Evolutionary conservation across 2,888 invertebrate species (phyloP).

Genomic region (Nephrotoma flavescens): DNA sequence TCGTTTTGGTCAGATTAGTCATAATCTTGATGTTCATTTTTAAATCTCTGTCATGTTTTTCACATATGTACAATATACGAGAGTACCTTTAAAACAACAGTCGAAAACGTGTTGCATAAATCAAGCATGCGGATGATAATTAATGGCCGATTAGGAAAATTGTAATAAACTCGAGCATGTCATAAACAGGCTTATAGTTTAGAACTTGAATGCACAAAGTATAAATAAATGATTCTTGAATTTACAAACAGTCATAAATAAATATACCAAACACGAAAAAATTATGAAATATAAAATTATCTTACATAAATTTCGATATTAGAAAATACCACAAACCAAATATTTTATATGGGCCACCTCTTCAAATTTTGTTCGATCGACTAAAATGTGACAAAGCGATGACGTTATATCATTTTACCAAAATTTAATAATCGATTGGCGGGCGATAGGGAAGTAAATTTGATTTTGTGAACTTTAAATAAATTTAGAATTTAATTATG

Average conservation of each 20-base stretch:
- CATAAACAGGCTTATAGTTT: not conserved
- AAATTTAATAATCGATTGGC: not conserved
- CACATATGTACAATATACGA: no score
- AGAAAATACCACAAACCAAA: not conserved
- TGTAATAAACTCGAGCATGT: no score
- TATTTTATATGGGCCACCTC: not conserved
- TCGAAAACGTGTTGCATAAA: not conserved
- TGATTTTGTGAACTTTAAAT: not conserved
- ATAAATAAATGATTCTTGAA: not conserved
- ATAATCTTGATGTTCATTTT: no score
- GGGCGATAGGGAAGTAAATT: not conserved
- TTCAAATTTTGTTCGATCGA: not conserved
- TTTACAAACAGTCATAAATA: not conserved
- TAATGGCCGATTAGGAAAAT: no score
- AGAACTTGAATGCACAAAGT: not conserved
- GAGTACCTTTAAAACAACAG: no score
- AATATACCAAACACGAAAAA: not conserved
- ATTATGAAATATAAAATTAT: no score
- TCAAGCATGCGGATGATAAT: not conserved
- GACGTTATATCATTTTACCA: not conserved
- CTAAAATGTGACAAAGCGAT: not conserved
- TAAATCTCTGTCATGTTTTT: no score
- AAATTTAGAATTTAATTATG: not conserved
- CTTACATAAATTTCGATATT: not conserved
- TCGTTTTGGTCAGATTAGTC: no score